Conservation (phyloP, 2,113 vertebrate genomes). For the Patagioenas fasciata region DNA sequence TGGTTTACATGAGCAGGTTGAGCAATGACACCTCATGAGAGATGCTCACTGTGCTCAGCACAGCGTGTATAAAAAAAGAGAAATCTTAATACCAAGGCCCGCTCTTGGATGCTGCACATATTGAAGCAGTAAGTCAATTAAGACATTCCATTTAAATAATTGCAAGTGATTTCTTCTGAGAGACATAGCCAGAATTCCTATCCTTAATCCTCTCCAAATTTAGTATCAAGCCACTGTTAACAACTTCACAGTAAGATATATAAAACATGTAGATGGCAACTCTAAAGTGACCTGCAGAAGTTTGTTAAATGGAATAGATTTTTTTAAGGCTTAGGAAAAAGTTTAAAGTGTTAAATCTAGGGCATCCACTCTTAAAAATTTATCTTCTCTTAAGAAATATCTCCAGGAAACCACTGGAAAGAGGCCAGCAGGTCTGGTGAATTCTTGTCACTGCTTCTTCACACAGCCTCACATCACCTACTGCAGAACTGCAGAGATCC, state of each 20-base stretch:
- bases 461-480: neutral
- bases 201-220: neutral
- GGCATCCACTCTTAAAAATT: neutral
- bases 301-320: accelerated
- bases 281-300: neutral
- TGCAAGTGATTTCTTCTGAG: neutral
- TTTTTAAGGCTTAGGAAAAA: neutral
- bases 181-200: neutral
- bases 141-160: neutral
- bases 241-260: neutral
- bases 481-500: neutral
- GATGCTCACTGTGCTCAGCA: neutral
- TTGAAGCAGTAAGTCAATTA: neutral
- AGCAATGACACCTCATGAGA: neutral
- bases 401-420: neutral
- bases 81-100: accelerated
- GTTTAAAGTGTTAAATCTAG: neutral
- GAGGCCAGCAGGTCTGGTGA: neutral
- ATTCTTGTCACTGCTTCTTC: neutral
- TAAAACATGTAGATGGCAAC: neutral
- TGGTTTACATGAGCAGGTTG: neutral
- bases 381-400: neutral
- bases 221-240: neutral
- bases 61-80: neutral
- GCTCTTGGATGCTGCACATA: neutral